Percentiles rank a stretch among this genome's conserved stretches.
phyloP scores from a whole-genome alignment of 2,888 invertebrate species.

The Caenorhabditis doughertyi region DNA sequence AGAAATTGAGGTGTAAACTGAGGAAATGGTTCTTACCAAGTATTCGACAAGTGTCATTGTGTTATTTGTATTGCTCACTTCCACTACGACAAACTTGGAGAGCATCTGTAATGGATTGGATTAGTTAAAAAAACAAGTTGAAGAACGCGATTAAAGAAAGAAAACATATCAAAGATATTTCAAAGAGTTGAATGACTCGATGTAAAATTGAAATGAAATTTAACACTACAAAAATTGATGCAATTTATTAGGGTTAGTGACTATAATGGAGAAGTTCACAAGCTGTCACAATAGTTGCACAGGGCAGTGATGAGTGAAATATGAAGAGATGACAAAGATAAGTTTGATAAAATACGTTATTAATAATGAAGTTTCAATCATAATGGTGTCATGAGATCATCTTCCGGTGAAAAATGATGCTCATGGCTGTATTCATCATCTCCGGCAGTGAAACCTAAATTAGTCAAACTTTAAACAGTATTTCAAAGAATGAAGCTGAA shows the following conservation, averaged over 20 bases:
- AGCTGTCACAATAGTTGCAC: slow-evolving; percentile 27
- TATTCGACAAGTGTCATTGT: slow-evolving; percentile 73
- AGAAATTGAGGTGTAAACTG: neutral
- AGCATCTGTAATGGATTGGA: slow-evolving; percentile 62
- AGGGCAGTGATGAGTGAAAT: slow-evolving; percentile 50
- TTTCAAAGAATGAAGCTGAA: too few species aligned
- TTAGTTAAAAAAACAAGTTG: neutral
- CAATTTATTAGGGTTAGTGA: neutral
- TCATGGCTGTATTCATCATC: slow-evolving; percentile 47
- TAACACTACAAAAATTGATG: neutral
- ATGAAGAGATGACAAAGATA: slow-evolving; percentile 33
- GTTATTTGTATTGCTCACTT: slow-evolving; percentile 67
- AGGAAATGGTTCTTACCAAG: slow-evolving; percentile 49
- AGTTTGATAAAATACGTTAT: neutral
- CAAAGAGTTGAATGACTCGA: slow-evolving; percentile 52
- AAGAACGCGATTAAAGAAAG: slow-evolving; percentile 1
- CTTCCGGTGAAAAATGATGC: slow-evolving; percentile 52
- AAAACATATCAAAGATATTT: slow-evolving; percentile 23
- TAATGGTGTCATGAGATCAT: slow-evolving; percentile 51
- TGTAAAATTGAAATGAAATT: neutral
- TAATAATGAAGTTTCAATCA: neutral
- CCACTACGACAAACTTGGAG: slow-evolving; percentile 72
- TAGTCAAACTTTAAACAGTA: neutral
- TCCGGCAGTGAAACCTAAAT: slow-evolving; percentile 48
- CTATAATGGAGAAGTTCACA: neutral